Percentiles rank a stretch among this genome's conserved stretches.
Conservation (phyloP, 2,113 vertebrate genomes). For the Phycodurus eques region DNA sequence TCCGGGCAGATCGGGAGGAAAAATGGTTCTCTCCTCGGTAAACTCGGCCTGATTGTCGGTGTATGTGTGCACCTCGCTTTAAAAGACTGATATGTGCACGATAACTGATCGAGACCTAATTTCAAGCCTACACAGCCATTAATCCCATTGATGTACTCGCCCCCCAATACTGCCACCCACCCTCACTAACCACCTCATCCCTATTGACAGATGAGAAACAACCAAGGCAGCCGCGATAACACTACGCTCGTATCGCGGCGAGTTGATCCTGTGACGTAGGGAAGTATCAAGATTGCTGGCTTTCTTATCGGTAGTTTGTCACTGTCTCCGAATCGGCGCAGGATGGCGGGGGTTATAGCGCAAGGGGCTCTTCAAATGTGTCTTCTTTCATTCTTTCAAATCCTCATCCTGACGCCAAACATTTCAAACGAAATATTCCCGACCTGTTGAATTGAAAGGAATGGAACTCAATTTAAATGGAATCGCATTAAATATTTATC, state of each 20-base stretch:
- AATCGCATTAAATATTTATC: neutral
- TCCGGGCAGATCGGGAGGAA: too few species aligned
- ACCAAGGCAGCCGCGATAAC: constrained; percentile 74
- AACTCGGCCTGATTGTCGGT: neutral
- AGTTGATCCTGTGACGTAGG: constrained; percentile 74
- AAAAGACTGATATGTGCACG: neutral
- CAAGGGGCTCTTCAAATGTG: too few species aligned
- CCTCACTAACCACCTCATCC: constrained; percentile 46
- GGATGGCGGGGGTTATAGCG: neutral
- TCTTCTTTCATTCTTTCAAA: too few species aligned
- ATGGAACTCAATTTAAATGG: neutral
- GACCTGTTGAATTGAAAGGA: neutral
- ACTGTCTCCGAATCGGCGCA: constrained; percentile 72
- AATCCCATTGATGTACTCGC: constrained; percentile 57
- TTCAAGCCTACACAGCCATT: constrained; percentile 60
- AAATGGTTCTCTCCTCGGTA: neutral
- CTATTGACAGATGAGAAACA: constrained; percentile 78
- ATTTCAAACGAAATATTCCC: neutral
- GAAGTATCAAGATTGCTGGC: constrained; percentile 76
- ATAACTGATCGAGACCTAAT: constrained; percentile 56
- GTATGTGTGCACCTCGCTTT: neutral
- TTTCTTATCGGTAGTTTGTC: constrained; percentile 79
- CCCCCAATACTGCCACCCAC: constrained; percentile 13
- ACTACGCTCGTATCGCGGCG: constrained; percentile 73
- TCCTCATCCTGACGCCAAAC: too few species aligned